Conservation (phyloP, 2,888 invertebrate species). For the Eugnorisma glareosa region DNA sequence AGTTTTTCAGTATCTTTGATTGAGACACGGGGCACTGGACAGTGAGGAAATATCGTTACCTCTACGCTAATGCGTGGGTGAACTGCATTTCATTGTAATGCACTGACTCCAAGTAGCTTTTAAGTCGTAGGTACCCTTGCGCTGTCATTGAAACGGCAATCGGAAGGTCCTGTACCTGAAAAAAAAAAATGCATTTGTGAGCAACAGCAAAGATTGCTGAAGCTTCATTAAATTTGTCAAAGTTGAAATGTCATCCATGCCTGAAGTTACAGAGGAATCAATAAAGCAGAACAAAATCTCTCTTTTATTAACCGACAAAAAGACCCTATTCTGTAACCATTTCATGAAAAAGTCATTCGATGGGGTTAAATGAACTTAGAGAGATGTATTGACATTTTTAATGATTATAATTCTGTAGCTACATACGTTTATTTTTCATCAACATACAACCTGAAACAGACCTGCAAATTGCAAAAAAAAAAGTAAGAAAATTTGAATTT, state of each 20-base stretch:
- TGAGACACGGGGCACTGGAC: conserved; percentile 51
- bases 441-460: too few relatives aligned
- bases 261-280: not conserved
- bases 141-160: not conserved
- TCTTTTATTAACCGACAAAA: too few relatives aligned
- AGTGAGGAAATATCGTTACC: conserved; percentile 24
- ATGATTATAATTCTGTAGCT: too few relatives aligned
- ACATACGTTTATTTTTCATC: too few relatives aligned
- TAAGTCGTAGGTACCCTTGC: not conserved
- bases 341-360: too few relatives aligned
- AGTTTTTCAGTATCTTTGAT: conserved; percentile 67
- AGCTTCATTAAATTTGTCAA: not conserved
- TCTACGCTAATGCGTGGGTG: conserved; percentile 44
- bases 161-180: not conserved
- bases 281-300: too few relatives aligned
- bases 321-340: too few relatives aligned
- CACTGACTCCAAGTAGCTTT: not conserved
- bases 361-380: too few relatives aligned
- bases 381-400: too few relatives aligned
- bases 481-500: too few relatives aligned
- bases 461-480: too few relatives aligned
- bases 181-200: not conserved
- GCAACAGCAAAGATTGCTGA: not conserved
- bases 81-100: conserved; percentile 29
- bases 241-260: not conserved